Evolutionary conservation across 1,140 invertebrate genomes (phyloP), one percentile per base, ranked within the genome.

Genomic region (Psix sp.): DNA sequence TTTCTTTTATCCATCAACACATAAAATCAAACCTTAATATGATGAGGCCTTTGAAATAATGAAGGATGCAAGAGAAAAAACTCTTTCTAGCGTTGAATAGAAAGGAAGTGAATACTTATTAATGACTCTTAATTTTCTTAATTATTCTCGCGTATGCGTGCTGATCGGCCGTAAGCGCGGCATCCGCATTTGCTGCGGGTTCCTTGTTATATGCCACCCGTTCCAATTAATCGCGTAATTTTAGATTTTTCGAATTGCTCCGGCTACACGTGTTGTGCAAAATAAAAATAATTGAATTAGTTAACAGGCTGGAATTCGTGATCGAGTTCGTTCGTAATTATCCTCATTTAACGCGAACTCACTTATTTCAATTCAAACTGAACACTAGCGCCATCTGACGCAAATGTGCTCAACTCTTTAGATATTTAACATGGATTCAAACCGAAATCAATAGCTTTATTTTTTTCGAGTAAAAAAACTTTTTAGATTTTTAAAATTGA

Each of bases 61-160:
- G 76, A 20, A 65, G 62, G 80, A 79, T 79, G 81, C 80, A 83
- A 73, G 74, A 75, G 82, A 76, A 82, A 86, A 85, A 80, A 78
- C 35, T 70, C 71, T 65, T 78, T 70, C 70, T 66, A 70, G 33
- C 49, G 36, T 49, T 71, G 70, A 78, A 49, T 70, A 63, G 72
- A 54, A 74, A 84, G 83, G 81, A 86, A 84, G 79, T 82, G 82
- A 84, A 86, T 86, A 78, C 80, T 87, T 86, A 87, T 87, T 85
- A 87, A 86, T 87, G 82, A 80, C 85, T 82, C 83, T 87, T 86
- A 86, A 87, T 87, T 84, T 80, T 82, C 80, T 85, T 86, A 87
- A 86, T 87, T 85, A 80, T 72, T 81, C 71, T 77, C 76, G 75
- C 70, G 74, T 82, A 80, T 74, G 78, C 77, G 67, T 75, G 65